These are phyloP conservation scores for Cyanocitta stelleri DNA, from an alignment of 2,113 vertebrate species.

Conservation along the genomic window DNA sequence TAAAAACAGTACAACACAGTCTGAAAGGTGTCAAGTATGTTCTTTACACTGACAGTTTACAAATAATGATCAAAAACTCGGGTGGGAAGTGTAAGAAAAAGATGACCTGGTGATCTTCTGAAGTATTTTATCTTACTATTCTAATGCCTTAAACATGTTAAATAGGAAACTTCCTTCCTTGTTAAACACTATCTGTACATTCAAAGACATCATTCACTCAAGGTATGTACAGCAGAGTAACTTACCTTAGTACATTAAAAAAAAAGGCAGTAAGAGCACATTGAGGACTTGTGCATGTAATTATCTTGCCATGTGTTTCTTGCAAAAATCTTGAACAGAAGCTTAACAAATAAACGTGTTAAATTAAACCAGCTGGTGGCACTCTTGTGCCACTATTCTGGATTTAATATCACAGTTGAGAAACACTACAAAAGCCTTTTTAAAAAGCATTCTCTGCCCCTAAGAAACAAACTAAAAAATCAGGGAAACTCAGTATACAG, in stretches of 20 bases:
- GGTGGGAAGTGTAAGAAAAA: background rate
- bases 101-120: background rate
- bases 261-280: background rate
- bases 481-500: background rate
- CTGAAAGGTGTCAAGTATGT: background rate
- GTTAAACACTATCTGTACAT: background rate
- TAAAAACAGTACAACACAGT: background rate
- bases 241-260: background rate
- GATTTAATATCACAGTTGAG: background rate
- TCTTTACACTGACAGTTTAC: background rate
- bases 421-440: background rate
- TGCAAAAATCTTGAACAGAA: background rate
- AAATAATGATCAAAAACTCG: background rate
- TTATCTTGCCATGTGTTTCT: background rate
- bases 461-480: background rate
- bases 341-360: background rate
- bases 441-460: background rate
- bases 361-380: constrained; percentile 57
- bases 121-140: background rate
- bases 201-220: background rate
- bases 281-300: background rate
- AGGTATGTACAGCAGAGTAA: background rate
- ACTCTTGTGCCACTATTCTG: constrained; percentile 16
- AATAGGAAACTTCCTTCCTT: background rate
- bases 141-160: background rate